A percentile compares a stretch with the other conserved stretches of the same genome.
Conservation (phyloP, 2,888 invertebrate species). For the Dicranocentrus wangi region DNA sequence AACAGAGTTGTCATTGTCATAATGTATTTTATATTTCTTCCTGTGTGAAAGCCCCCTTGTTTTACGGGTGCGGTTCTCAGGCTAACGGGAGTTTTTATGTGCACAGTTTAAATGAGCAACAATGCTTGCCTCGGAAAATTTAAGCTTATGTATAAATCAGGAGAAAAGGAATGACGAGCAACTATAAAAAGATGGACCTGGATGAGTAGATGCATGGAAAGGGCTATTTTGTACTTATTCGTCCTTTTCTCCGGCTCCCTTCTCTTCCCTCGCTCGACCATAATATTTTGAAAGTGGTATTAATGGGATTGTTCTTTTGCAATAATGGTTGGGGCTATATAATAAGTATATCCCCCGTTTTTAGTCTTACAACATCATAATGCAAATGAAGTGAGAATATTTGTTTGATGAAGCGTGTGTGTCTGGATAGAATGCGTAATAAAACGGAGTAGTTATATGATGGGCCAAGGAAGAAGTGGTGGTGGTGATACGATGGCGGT, state of each 20-base stretch:
- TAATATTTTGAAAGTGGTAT: conserved; percentile 28
- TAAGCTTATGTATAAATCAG: conserved; percentile 27
- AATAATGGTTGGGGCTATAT: conserved; percentile 13
- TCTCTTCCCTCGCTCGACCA: not conserved
- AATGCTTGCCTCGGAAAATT: no score
- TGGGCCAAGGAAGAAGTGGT: no score
- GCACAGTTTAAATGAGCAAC: no score
- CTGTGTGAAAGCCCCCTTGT: not conserved
- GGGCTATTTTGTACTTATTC: not conserved
- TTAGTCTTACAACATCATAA: conserved; percentile 39
- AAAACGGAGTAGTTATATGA: no score
- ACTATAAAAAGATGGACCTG: conserved; percentile 10
- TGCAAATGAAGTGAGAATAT: conserved; percentile 50
- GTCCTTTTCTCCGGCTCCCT: no score
- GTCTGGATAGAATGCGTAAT: not conserved
- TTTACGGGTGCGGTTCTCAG: no score
- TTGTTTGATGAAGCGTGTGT: conserved; percentile 53
- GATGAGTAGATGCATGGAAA: not conserved
- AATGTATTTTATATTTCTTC: conserved; percentile 28
- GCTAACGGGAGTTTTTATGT: no score
- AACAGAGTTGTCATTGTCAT: conserved; percentile 40
- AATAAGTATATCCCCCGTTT: not conserved
- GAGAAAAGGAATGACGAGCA: conserved; percentile 4
- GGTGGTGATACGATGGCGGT: no score
- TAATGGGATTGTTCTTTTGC: conserved; percentile 37